Base-by-base conservation (phyloP, 2,888 invertebrate genomes). In the Ernsta delagoae region DNA sequence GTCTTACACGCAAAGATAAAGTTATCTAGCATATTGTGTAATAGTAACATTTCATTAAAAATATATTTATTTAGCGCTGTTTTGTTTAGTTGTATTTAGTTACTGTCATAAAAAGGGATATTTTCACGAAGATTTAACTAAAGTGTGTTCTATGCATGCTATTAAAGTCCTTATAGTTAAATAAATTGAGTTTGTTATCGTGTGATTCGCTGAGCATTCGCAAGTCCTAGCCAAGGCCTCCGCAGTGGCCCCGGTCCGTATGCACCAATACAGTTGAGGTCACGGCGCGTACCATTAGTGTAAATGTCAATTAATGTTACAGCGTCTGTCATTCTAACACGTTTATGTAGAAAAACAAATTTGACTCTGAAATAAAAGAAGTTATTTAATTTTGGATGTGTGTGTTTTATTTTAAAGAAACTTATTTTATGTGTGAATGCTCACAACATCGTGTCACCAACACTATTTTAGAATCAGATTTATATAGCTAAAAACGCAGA, bases 301-400 rank as follows among this genome's bases (percentile, higher is more conserved):
- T 83, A 83, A 88, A 87, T 89, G 90, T 89, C 90, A 86, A 90
- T 89, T 90, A 88, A 90, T 90, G 90, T 86, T 87, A 85, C 88
- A 79, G 86, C 90, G 90, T 89, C 88, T 83, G 83, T 86, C 88
- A 85, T 90, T 91, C 90, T 93, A 92, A 93, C 93, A 92, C 90
- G 86, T 87, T 88, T 89, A 91, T 90, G 92, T 93, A 93, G 93
- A 86, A 89, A 59, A 92, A 91, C 89, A 92, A 92, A 92, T 91
- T 92, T 92, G 92, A 92, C 90, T 92, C 90, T 92, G 91, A 92
- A 90, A 92, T 93, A 92, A 93, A 93, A 92, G 90, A 93, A 92
- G 90, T 92, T 92, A 92, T 93, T 93, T 92, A 92, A 92, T 93
- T 93, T 93, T 92, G 91, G 31, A 31, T 31, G 31, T 31, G 31